phyloP scores from a whole-genome alignment of 2,888 invertebrate genomes.

The Uloborus plumipes region DNA sequence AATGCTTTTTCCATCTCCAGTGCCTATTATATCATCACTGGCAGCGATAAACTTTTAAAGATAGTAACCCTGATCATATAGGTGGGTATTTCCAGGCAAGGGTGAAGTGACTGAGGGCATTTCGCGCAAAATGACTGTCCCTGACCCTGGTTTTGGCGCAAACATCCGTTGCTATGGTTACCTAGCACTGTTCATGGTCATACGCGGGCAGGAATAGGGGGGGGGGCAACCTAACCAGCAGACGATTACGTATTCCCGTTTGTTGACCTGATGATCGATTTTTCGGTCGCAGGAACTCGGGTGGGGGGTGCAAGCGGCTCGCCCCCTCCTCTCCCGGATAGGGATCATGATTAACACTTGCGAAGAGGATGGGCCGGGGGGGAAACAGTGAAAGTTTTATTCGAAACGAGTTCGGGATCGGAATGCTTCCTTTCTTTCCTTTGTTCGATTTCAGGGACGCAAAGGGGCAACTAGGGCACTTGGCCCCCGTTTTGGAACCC shows the following conservation, averaged over 20 bases:
- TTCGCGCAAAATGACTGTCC: slow-evolving; percentile 52
- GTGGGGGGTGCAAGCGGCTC: slow-evolving; percentile 5
- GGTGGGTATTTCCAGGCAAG: slow-evolving; percentile 40
- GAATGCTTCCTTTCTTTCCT: slow-evolving; percentile 21
- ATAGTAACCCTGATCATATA: slow-evolving; percentile 9
- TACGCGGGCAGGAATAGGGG: slow-evolving; percentile 28
- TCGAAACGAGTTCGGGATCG: slow-evolving; percentile 11
- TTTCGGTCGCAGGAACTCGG: slow-evolving; percentile 33
- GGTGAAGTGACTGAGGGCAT: slow-evolving; percentile 21
- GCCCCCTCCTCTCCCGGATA: not conserved
- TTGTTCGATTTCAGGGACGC: slow-evolving; percentile 25
- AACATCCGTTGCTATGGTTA: slow-evolving; percentile 58
- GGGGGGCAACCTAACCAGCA: slow-evolving; percentile 15
- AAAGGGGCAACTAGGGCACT: slow-evolving; percentile 22
- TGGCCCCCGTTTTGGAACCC: slow-evolving; percentile 3
- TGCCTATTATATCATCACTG: not conserved
- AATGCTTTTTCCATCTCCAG: too few species aligned
- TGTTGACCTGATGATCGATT: slow-evolving; percentile 65
- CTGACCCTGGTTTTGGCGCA: slow-evolving; percentile 58
- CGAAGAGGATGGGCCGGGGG: slow-evolving; percentile 9
- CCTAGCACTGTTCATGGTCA: slow-evolving; percentile 58
- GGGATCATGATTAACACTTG: slow-evolving; percentile 24
- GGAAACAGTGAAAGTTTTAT: slow-evolving; percentile 32
- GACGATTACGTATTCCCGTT: slow-evolving; percentile 61
- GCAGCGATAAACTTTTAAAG: not conserved